Conservation (phyloP, 2,113 vertebrate species). For the Sphaerodactylus townsendi region DNA sequence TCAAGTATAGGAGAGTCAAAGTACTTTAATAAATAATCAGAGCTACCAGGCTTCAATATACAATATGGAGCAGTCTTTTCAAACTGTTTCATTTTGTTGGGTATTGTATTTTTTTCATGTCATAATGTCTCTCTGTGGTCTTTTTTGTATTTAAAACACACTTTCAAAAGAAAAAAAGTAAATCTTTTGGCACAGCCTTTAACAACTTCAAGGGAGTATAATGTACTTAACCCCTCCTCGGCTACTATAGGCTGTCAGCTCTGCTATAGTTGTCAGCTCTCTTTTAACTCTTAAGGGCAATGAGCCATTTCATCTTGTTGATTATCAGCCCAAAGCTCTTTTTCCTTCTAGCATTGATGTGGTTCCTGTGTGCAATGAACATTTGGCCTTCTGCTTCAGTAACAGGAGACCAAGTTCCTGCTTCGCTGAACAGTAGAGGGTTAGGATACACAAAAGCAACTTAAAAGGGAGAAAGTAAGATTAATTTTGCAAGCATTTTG, state of each 20-base stretch:
- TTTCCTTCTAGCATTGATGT: conserved; percentile 24
- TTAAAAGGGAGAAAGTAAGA: not conserved
- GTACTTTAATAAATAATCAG: not conserved
- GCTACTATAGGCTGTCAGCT: not conserved
- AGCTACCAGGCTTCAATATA: not conserved
- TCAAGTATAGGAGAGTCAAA: too few species aligned
- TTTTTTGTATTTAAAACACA: conserved; percentile 3
- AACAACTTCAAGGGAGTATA: not conserved
- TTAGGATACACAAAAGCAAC: conserved; percentile 27
- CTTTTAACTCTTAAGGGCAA: not conserved
- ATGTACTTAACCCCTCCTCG: not conserved
- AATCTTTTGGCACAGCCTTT: not conserved
- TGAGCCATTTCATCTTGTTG: not conserved
- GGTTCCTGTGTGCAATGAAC: conserved; percentile 29
- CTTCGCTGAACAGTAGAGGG: conserved; percentile 24
- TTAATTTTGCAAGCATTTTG: not conserved
- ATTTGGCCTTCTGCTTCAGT: conserved; percentile 7
- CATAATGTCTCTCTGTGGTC: not conserved
- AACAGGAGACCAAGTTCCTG: conserved; percentile 37
- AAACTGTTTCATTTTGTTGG: not conserved
- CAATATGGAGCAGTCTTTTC: not conserved
- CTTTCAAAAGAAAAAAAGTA: conserved; percentile 22
- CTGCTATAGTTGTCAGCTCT: not conserved
- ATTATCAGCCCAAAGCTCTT: not conserved
- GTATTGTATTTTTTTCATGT: not conserved